These are phyloP conservation scores for Spicauda simplicius DNA, from an alignment of 2,888 invertebrate genomes.

Conservation along the genomic window DNA sequence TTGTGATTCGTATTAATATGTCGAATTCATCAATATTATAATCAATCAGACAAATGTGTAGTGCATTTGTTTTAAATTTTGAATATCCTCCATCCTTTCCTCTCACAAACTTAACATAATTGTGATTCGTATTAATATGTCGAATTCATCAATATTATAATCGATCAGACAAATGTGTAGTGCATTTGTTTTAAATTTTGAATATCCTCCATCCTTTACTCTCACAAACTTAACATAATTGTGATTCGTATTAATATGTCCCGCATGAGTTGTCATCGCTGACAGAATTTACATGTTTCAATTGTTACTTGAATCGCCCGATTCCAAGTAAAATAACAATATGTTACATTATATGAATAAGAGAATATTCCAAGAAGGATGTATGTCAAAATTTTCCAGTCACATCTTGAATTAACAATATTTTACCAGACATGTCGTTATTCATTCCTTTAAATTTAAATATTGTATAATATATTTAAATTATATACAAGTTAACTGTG, in stretches of 20 bases:
- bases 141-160: slow-evolving; percentile 53
- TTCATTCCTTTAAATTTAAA: not conserved
- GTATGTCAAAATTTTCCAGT: slow-evolving; percentile 21
- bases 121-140: slow-evolving; percentile 47
- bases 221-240: slow-evolving; percentile 42
- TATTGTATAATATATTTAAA: not conserved
- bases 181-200: slow-evolving; percentile 46
- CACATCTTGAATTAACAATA: not conserved
- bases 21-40: slow-evolving; percentile 54
- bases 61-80: slow-evolving; percentile 45
- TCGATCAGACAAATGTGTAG: slow-evolving; percentile 38
- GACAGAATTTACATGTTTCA: slow-evolving; percentile 45
- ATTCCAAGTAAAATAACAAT: slow-evolving; percentile 41
- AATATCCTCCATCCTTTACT: slow-evolving; percentile 42
- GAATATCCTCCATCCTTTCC: slow-evolving; percentile 42
- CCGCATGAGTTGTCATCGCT: slow-evolving; percentile 44
- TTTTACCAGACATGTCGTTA: not conserved
- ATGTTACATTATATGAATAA: slow-evolving; percentile 30
- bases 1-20: no score
- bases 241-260: slow-evolving; percentile 47
- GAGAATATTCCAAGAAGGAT: slow-evolving; percentile 32
- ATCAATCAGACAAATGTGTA: slow-evolving; percentile 41
- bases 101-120: slow-evolving; percentile 43
- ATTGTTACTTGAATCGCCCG: slow-evolving; percentile 40
- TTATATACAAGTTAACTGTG: slow-evolving; percentile 2